These are phyloP conservation scores for Epizoanthus illoricatus DNA, from an alignment of 92 coral and sea anemone genomes.

Conservation along the genomic window DNA sequence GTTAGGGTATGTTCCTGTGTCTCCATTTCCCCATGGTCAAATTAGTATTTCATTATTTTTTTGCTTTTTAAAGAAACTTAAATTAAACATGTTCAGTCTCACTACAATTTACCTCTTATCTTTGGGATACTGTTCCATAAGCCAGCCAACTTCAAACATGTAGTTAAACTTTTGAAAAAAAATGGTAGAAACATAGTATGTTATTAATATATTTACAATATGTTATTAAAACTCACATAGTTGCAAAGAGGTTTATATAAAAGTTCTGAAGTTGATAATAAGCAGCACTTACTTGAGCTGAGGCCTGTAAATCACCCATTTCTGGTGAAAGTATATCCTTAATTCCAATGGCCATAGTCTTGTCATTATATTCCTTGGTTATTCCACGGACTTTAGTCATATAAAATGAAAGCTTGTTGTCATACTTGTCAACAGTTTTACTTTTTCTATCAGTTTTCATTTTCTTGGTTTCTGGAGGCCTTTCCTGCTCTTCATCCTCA, in stretches of 20 bases:
- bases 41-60: too few species aligned
- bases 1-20: too few species aligned
- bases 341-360: constrained; percentile 72
- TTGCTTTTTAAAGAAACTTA: too few species aligned
- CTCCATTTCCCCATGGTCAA: too few species aligned
- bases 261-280: not conserved
- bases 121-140: constrained; percentile 83
- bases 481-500: constrained; percentile 44
- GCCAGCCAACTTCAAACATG: constrained; percentile 95
- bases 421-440: constrained; percentile 13
- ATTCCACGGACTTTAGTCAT: constrained; percentile 90
- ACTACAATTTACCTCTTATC: constrained; percentile 65
- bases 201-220: too few species aligned
- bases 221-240: not conserved
- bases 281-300: constrained; percentile 75
- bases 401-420: constrained; percentile 65
- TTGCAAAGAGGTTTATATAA: not conserved
- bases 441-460: constrained; percentile 44
- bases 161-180: constrained; percentile 78
- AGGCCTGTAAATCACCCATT: constrained; percentile 93
- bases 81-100: too few species aligned
- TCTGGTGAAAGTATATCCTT: constrained; percentile 89
- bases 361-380: constrained; percentile 65
- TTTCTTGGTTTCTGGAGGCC: constrained; percentile 64
- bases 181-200: not conserved